A percentile compares a stretch with the other conserved stretches of the same genome.
phyloP scores from a whole-genome alignment of 2,888 invertebrate species.

The Microdon myrmicae region DNA sequence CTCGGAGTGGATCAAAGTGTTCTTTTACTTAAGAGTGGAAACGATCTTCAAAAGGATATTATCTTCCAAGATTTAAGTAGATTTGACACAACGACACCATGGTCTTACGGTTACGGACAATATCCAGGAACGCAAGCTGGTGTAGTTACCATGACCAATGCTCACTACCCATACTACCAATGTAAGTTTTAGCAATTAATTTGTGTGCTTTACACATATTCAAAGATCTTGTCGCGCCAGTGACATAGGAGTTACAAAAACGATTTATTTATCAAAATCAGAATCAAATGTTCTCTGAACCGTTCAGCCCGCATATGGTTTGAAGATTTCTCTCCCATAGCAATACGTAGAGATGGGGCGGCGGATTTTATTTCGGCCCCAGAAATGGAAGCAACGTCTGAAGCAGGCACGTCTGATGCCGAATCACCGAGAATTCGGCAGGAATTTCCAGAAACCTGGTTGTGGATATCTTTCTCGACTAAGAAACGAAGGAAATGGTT shows the following conservation, averaged over 20 bases:
- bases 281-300: too few relatives aligned
- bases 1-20: conserved; percentile 90
- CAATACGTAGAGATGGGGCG: neutral
- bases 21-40: conserved; percentile 75
- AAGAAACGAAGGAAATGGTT: conserved; percentile 35
- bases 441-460: conserved; percentile 54
- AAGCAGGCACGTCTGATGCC: too few relatives aligned
- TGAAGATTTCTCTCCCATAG: neutral
- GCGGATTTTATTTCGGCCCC: neutral
- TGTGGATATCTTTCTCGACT: conserved; percentile 37
- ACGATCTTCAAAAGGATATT: conserved; percentile 68
- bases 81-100: conserved; percentile 70
- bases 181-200: conserved; percentile 57
- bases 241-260: too few relatives aligned
- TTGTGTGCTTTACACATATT: neutral
- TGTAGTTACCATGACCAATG: conserved; percentile 62
- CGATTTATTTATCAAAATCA: too few relatives aligned
- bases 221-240: too few relatives aligned
- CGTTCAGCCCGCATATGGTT: neutral
- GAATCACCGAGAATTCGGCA: conserved; percentile 35
- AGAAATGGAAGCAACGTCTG: neutral
- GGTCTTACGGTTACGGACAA: conserved; percentile 56
- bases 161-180: conserved; percentile 58
- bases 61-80: conserved; percentile 73
- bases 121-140: conserved; percentile 62